Conservation (phyloP, 1,140 invertebrate species). For the Drosophila mayri region DNA sequence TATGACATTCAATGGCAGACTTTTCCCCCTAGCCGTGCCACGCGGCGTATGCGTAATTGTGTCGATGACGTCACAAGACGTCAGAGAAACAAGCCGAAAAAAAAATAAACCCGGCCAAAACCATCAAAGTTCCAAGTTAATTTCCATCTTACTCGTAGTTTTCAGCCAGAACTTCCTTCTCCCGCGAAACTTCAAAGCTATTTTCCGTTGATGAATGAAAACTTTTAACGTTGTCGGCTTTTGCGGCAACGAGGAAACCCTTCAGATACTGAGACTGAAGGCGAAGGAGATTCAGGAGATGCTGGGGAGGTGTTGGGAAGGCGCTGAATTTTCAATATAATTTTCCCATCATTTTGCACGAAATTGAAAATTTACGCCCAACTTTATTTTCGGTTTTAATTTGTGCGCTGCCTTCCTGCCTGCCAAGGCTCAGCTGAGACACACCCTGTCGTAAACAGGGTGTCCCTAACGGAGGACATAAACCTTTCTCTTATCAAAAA, state of each 20-base stretch:
- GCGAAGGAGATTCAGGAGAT: not conserved
- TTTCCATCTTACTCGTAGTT: constrained; percentile 60
- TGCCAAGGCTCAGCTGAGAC: constrained; percentile 7
- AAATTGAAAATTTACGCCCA: constrained; percentile 40
- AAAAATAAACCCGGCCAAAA: not conserved
- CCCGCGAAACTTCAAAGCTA: constrained; percentile 65
- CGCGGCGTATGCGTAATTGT: constrained; percentile 48
- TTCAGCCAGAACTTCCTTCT: constrained; percentile 36
- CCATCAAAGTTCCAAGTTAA: constrained; percentile 56
- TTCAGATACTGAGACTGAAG: constrained; percentile 24
- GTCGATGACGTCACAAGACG: constrained; percentile 39
- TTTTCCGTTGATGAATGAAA: constrained; percentile 56
- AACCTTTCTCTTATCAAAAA: not conserved
- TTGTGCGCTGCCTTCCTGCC: constrained; percentile 11
- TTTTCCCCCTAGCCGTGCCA: constrained; percentile 6
- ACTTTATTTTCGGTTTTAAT: constrained; percentile 47
- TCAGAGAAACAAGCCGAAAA: constrained; percentile 1
- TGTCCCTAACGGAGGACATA: not conserved
- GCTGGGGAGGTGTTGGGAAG: not conserved
- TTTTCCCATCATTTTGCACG: constrained; percentile 47
- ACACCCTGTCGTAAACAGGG: constrained; percentile 41
- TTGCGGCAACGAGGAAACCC: constrained; percentile 63
- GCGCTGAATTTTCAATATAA: constrained; percentile 41
- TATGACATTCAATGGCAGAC: constrained; percentile 73
- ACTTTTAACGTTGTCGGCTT: constrained; percentile 58